Evolutionary conservation across 1,140 invertebrate species (phyloP), one percentile per base, ranked within the genome.

Genomic region (Bradynema listronoti): DNA sequence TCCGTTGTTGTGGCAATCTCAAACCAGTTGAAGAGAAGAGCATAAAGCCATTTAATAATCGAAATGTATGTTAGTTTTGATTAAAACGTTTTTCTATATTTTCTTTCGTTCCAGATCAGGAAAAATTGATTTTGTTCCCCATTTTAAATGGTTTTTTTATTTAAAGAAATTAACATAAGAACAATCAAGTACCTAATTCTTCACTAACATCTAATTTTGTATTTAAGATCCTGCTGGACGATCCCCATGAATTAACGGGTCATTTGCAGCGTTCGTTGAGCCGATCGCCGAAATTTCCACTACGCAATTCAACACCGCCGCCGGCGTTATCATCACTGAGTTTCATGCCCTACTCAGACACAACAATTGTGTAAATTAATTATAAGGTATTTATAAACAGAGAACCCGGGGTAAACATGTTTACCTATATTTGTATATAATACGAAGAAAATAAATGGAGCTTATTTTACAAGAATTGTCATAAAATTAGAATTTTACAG

Each of bases 1-100:
- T 77, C 56, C 72, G 74, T n/a, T 77, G 74, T 56, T 77, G 76
- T 55, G 74, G 74, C n/a, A 77, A 78, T 53, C 36, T 76, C 27
- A 50, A 29, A 2, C 64, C 69, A 22, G 33, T 53, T 22, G 68
- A 73, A n/a, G 70, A 72, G 27, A 71, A 72, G 39, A 66, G 63
- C 25, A 30, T 66, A 11, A 70, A 53, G 33, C 65, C 42, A 47
- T 32, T 68, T 34, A 63, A 73, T n/a, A n/a, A n/a, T n/a, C n/a
- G n/a, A n/a, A n/a, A n/a, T n/a, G n/a, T n/a, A n/a, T n/a, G n/a
- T n/a, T n/a, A n/a, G n/a, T n/a, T n/a, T n/a, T n/a, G n/a, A n/a
- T n/a, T n/a, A n/a, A n/a, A n/a, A n/a, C n/a, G n/a, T n/a, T n/a
- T n/a, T n/a, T n/a, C n/a, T n/a, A n/a, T n/a, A n/a, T n/a, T n/a